Percentiles rank a stretch among this genome's conserved stretches.
Conservation (phyloP, 2,888 invertebrate genomes). For the Sussaba pulchella region DNA sequence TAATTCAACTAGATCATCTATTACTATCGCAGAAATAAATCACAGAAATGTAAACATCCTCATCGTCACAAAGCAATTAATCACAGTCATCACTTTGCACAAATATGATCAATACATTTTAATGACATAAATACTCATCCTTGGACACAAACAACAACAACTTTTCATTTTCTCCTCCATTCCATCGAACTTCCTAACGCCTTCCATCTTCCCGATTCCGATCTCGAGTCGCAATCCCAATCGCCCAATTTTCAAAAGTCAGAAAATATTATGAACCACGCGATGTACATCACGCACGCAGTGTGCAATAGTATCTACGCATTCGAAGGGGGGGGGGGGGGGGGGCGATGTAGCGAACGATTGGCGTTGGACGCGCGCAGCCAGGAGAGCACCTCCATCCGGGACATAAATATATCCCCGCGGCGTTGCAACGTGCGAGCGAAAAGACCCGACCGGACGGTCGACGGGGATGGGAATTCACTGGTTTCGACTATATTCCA, state of each 20-base stretch:
- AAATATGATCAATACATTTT: no score
- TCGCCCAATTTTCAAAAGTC: constrained; percentile 3
- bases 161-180: not conserved
- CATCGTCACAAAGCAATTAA: no score
- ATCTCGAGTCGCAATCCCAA: not conserved
- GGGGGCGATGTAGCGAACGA: constrained; percentile 48
- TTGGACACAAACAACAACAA: no score
- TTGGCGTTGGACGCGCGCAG: constrained; percentile 54
- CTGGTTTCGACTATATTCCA: constrained; percentile 46
- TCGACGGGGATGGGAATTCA: constrained; percentile 18
- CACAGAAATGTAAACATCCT: no score
- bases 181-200: no score
- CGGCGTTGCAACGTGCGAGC: constrained; percentile 24
- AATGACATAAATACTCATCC: no score
- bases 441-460: not conserved
- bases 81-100: no score
- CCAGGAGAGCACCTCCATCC: constrained; percentile 52
- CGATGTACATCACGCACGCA: constrained; percentile 18
- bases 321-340: no score
- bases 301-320: constrained; percentile 27
- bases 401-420: constrained; percentile 54
- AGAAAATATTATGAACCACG: constrained; percentile 15
- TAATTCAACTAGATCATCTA: no score
- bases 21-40: no score
- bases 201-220: not conserved